Conservation (phyloP, 2,888 invertebrate species). For the Pseudeuparius sepicola region DNA sequence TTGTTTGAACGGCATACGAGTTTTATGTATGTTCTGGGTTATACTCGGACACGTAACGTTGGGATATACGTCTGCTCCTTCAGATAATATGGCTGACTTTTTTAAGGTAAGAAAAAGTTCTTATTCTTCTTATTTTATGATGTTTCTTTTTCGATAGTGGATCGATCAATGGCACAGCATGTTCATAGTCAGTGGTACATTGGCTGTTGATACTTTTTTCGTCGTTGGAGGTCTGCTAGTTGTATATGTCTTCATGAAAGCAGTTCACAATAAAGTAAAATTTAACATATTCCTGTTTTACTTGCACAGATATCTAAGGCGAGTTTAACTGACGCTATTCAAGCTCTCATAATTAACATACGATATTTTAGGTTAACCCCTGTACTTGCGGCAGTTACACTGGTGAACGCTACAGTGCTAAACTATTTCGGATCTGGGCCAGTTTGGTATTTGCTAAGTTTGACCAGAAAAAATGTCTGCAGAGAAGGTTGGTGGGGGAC, state of each 20-base stretch:
- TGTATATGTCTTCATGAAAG: constrained; percentile 22
- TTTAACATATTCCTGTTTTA: constrained; percentile 23
- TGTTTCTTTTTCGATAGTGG: too few species aligned
- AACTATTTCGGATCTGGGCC: constrained; percentile 43
- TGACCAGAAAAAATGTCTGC: constrained; percentile 24
- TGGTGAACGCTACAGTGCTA: constrained; percentile 39
- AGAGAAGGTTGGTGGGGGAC: constrained; percentile 30
- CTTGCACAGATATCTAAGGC: constrained; percentile 20
- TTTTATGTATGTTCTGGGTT: constrained; percentile 42
- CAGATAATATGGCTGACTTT: constrained; percentile 19
- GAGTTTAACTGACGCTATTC: constrained; percentile 9
- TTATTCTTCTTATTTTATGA: too few species aligned
- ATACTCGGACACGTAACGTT: constrained; percentile 37
- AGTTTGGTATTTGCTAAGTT: constrained; percentile 34
- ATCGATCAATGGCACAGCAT: too few species aligned
- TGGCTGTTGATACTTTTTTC: constrained; percentile 25
- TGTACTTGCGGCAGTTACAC: constrained; percentile 39
- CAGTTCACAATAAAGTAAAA: constrained; percentile 15
- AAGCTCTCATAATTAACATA: constrained; percentile 7
- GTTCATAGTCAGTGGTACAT: too few species aligned
- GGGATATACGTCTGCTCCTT: constrained; percentile 19
- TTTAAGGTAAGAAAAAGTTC: constrained; percentile 14
- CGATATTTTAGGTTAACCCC: constrained; percentile 44
- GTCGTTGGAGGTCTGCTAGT: constrained; percentile 22
- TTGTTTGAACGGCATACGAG: constrained; percentile 23